Percentiles rank a stretch among this genome's conserved stretches.
These are phyloP conservation scores for Disparrhopalites patrizii DNA, from an alignment of 2,888 invertebrate species.

Conservation along the genomic window DNA sequence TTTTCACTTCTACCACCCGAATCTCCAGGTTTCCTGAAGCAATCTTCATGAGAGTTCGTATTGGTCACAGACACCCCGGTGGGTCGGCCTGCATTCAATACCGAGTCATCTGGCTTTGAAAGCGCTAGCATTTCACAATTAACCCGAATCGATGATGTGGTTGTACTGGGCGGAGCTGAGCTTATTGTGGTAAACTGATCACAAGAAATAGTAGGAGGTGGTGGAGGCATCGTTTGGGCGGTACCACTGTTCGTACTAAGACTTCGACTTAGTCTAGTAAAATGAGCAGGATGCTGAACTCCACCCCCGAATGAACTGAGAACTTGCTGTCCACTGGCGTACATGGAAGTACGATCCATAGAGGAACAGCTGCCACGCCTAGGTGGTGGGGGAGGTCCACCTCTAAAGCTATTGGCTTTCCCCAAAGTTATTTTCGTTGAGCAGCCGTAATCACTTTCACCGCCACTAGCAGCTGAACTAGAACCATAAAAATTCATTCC, in stretches of 20 bases:
- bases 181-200: conserved; percentile 31
- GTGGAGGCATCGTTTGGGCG: conserved; percentile 36
- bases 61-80: background rate
- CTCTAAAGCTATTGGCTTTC: conserved; percentile 23
- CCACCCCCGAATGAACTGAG: conserved; percentile 24
- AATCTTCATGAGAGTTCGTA: background rate
- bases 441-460: too few relatives aligned
- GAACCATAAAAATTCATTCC: conserved; percentile 24
- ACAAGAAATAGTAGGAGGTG: conserved; percentile 42
- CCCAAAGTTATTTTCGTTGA: conserved; percentile 26
- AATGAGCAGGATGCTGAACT: too few relatives aligned
- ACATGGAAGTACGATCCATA: background rate
- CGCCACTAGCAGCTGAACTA: too few relatives aligned
- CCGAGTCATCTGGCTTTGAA: conserved; percentile 49
- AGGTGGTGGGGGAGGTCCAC: conserved; percentile 46
- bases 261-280: too few relatives aligned
- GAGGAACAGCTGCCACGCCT: conserved; percentile 37
- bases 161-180: background rate
- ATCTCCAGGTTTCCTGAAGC: too few relatives aligned
- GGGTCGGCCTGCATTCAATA: conserved; percentile 1
- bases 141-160: conserved; percentile 36
- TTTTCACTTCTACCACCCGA: background rate
- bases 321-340: conserved; percentile 7
- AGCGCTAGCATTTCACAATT: conserved; percentile 52
- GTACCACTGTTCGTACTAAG: background rate